Conservation (phyloP, 37 sponge, comb jelly and placozoan genomes). For the Lycopodina hypogea region DNA sequence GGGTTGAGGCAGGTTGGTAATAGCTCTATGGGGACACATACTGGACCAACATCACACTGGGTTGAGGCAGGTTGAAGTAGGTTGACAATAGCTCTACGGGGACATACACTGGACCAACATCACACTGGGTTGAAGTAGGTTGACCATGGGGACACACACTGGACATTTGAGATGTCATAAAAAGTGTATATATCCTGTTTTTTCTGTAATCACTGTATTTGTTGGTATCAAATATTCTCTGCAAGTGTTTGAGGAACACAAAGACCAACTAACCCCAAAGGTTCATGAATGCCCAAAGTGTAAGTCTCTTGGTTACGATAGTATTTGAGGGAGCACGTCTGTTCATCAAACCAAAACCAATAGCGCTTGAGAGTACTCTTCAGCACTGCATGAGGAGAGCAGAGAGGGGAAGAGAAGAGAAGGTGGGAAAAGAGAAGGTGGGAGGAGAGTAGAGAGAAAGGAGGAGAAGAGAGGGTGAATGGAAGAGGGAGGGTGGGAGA, state of each 20-base stretch:
- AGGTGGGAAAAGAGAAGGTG: background rate
- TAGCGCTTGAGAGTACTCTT: background rate
- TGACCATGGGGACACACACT: background rate
- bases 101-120: too few relatives aligned
- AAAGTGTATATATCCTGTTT: too few relatives aligned
- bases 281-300: slow-evolving; percentile 17
- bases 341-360: slow-evolving; percentile 78
- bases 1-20: too few relatives aligned
- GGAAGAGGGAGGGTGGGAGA: background rate
- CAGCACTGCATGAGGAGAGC: background rate
- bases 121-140: too few relatives aligned
- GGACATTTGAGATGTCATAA: too few relatives aligned
- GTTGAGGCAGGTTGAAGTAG: too few relatives aligned
- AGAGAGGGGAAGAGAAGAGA: background rate
- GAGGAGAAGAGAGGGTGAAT: background rate
- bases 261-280: slow-evolving; percentile 30
- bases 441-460: background rate
- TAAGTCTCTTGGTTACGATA: slow-evolving; percentile 44
- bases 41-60: too few relatives aligned
- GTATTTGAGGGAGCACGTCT: slow-evolving; percentile 54
- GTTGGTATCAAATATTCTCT: too few relatives aligned
- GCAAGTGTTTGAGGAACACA: too few relatives aligned
- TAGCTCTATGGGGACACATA: too few relatives aligned
- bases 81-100: too few relatives aligned
- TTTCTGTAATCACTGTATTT: too few relatives aligned